These are phyloP conservation scores for Meteorus sp. DNA, from an alignment of 1,140 invertebrate species.

Conservation along the genomic window DNA sequence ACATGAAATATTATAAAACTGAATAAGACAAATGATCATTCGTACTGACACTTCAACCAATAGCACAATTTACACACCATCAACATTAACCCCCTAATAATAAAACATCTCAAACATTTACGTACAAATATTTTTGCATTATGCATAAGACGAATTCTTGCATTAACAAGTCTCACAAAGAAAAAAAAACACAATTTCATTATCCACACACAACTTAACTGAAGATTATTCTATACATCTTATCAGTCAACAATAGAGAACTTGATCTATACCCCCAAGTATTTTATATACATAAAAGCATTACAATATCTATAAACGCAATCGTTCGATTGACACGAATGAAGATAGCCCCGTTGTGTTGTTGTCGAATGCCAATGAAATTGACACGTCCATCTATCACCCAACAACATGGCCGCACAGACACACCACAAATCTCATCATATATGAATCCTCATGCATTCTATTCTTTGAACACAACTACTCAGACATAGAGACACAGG, in stretches of 20 bases:
- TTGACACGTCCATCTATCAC: constrained; percentile 50
- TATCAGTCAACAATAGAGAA: constrained; percentile 20
- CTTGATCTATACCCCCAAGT: constrained; percentile 24
- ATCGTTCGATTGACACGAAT: constrained; percentile 23
- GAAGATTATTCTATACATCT: constrained; percentile 30
- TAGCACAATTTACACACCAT: no score
- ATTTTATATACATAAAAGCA: constrained; percentile 21
- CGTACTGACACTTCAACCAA: no score
- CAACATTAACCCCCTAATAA: no score
- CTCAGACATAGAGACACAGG: background rate
- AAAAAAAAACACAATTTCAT: background rate
- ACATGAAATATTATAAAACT: no score
- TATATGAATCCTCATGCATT: background rate
- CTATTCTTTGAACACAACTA: background rate
- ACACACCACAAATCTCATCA: constrained; percentile 18
- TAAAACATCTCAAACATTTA: no score
- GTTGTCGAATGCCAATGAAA: constrained; percentile 37
- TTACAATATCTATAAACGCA: background rate
- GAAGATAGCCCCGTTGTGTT: constrained; percentile 37
- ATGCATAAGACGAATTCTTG: no score
- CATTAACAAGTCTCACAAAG: background rate
- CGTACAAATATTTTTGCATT: no score
- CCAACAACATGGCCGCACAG: no score
- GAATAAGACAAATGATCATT: no score
- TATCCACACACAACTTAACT: no score